Evolutionary conservation across 2,113 vertebrate genomes (phyloP).

Genomic region (Neodon shergylaensis): DNA sequence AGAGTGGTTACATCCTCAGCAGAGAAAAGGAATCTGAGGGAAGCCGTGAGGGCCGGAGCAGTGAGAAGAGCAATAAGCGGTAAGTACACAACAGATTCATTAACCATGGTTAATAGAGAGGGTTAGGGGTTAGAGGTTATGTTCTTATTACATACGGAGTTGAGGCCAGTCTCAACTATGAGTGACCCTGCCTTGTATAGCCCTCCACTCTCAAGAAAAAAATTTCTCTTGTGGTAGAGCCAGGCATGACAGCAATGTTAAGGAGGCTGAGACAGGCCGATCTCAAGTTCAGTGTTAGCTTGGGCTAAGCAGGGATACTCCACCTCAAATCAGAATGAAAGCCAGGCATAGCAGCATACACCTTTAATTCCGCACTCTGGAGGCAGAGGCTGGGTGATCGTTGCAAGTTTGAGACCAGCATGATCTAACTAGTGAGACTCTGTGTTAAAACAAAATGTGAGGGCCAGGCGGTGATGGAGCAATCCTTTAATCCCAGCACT

Average conservation of each 20-base stretch:
- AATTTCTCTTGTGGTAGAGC: neutral
- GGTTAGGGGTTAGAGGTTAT: neutral
- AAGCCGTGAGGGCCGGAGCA: neutral
- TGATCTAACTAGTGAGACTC: neutral
- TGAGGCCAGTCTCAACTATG: neutral
- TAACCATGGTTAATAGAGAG: neutral
- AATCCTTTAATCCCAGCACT: no score
- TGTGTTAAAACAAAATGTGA: neutral
- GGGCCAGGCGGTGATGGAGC: neutral
- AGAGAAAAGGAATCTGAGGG: constrained; percentile 5
- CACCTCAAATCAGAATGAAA: neutral
- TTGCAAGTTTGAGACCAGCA: neutral
- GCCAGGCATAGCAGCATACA: neutral
- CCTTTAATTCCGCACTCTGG: neutral
- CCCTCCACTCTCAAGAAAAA: neutral
- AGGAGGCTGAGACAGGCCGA: neutral
- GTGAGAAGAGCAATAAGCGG: neutral
- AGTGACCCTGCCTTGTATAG: neutral
- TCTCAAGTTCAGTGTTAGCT: neutral
- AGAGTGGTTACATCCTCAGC: neutral
- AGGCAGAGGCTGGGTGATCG: neutral
- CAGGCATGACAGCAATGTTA: neutral
- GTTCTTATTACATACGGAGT: neutral
- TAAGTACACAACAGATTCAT: neutral
- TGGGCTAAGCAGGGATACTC: neutral